phyloP scores from a whole-genome alignment of 2,797 vertebrate species.

The Molossus alvarezi region DNA sequence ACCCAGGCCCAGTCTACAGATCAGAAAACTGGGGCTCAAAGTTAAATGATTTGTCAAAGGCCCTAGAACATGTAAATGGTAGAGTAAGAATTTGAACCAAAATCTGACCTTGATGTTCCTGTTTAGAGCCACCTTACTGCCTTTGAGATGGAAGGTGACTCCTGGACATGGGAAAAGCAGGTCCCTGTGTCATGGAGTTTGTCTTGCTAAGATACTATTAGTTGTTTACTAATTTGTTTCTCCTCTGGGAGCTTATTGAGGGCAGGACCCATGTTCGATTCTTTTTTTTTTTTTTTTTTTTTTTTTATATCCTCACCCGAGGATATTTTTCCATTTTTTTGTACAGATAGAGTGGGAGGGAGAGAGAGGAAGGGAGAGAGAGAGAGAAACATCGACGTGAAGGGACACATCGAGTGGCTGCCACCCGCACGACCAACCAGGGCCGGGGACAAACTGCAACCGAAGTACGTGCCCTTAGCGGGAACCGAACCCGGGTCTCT shows the following conservation, averaged over 20 bases:
- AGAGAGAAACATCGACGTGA: too few species aligned
- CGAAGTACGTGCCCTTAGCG: too few species aligned
- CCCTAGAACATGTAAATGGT: neutral
- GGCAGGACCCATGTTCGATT: neutral
- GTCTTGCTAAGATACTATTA: neutral
- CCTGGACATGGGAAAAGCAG: neutral
- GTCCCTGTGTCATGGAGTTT: neutral
- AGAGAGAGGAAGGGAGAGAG: too few species aligned
- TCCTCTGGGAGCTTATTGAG: neutral
- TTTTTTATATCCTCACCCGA: too few species aligned
- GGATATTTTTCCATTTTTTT: too few species aligned
- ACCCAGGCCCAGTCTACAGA: neutral
- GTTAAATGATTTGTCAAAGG: slow-evolving; percentile 16
- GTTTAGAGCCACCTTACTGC: neutral
- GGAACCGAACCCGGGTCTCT: too few species aligned
- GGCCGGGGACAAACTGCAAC: too few species aligned
- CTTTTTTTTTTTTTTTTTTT: neutral
- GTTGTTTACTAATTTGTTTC: neutral
- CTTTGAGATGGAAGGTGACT: neutral
- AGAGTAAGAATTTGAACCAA: slow-evolving; percentile 35
- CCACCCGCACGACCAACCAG: too few species aligned
- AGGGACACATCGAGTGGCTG: too few species aligned
- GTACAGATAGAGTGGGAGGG: too few species aligned
- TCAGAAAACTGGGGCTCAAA: slow-evolving; percentile 27
- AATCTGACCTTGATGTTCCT: neutral